Evolutionary conservation across 1,140 invertebrate species (phyloP), one percentile per base, ranked within the genome.

Genomic region (Globodera rostochiensis): DNA sequence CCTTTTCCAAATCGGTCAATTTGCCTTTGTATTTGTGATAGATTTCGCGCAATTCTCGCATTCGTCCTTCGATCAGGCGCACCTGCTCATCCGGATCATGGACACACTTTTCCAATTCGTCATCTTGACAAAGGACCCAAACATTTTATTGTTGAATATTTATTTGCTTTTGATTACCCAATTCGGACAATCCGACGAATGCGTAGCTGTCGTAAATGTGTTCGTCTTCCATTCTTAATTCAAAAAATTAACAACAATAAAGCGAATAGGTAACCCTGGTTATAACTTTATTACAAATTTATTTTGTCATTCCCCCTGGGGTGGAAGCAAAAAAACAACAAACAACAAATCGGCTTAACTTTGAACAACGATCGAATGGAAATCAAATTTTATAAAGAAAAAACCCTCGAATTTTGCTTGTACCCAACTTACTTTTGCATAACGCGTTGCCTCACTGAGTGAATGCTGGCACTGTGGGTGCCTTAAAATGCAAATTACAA

Each of bases 151-250:
- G 80, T 64, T 69, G 11, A 11, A 15, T 66, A 46, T 77, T 47
- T 50, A 78, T 46, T 21, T 13, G 13, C 4, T 7, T 6, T 11
- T n/a, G 11, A 3, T 67, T 53, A 83, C 82, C 82, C 67, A 83
- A 84, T 84, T 83, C 80, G 47, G 80, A 71, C 7, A 83, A 49
- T 21, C 82, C 82, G 21, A 83, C 15, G 71, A 83, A 83, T 45
- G 83, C 15, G 36, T 83, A 81, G 57, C 69, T 83, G 64, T 60
- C 73, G 64, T 84, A 83, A 47, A 84, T 9, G 50, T 84, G 73
- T 80, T 83, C 80, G 1, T 79, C 64, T 75, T 83, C 82, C 82
- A 83, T 83, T 79, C 73, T 84, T 21, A 83, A 64, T 19, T 64
- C 19, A 13, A 64, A 64, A 64, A 64, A 19, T 15, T 11, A 21